Evolutionary conservation across 2,888 invertebrate genomes (phyloP).

Genomic region (Harmothoe impar): DNA sequence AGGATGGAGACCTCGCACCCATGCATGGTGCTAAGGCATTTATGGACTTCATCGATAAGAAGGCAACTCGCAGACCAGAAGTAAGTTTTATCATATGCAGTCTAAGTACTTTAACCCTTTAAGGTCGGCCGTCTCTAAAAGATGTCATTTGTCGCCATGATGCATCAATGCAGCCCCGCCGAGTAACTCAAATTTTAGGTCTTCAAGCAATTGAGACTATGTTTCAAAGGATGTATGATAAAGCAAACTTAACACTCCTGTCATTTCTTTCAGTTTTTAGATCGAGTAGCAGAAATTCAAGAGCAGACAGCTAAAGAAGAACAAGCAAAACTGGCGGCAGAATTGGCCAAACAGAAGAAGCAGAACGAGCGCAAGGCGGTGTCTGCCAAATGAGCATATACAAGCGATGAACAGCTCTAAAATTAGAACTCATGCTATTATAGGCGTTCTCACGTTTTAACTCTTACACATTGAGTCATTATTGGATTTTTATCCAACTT

Average conservation of each 20-base stretch:
- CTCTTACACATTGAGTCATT: not conserved
- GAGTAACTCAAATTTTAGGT: too few relatives aligned
- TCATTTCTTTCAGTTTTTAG: conserved; percentile 76
- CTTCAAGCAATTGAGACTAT: too few relatives aligned
- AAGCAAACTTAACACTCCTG: not conserved
- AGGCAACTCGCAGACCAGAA: conserved; percentile 81
- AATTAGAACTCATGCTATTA: not conserved
- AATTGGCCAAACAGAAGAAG: conserved; percentile 66
- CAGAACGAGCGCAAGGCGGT: conserved; percentile 44
- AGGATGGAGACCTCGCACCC: conserved; percentile 82
- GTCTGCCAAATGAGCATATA: not conserved
- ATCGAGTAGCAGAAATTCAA: conserved; percentile 80
- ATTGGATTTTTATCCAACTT: too few relatives aligned
- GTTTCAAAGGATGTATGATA: too few relatives aligned
- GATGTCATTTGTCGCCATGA: too few relatives aligned
- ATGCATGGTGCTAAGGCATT: conserved; percentile 83
- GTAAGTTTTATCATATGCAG: too few relatives aligned
- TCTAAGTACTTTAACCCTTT: too few relatives aligned
- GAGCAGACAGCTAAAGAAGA: conserved; percentile 78
- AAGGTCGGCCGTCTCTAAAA: too few relatives aligned
- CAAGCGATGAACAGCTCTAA: not conserved
- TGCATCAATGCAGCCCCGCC: too few relatives aligned
- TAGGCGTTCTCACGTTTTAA: not conserved
- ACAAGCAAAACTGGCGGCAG: conserved; percentile 75
- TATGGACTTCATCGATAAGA: conserved; percentile 82